Evolutionary conservation across 2,113 vertebrate species (phyloP), one percentile per base, ranked within the genome.

Genomic region (Callospermophilus lateralis): DNA sequence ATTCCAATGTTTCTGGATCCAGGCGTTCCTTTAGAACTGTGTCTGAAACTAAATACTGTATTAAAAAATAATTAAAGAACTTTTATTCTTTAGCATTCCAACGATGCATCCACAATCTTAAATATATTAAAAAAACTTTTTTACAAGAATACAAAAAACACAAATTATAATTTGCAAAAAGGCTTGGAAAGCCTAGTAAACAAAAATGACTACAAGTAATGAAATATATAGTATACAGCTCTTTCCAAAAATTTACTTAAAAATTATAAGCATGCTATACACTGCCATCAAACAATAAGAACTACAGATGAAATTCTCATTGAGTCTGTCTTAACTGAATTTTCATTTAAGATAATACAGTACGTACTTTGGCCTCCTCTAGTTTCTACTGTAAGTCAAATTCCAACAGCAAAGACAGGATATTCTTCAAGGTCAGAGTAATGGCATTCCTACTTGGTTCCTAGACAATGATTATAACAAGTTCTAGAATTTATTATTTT

Each of bases 1-100:
- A 99, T 97, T 99, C 99, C 96, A 99, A 98, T 0, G 99, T 99
- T 98, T 99, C 99, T 85, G 99, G 99, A 98, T 99, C 99, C 94
- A 99, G 98, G 17, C 99, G 99, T 97, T 99, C 99, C 98, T 99
- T 99, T 37, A 99, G 98, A 95, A 99, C 99, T 88, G 99, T 99
- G 96, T 99, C 99, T 51, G 99, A 99, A 97, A 99, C 99, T 98
- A 99, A 99, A 97, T 99, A 99, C 99, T 99, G 93, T 16, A 93
- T 96, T 93, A 96, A 95, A 97, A 95, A 98, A 97, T 94, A 61
- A 98, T 94, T 96, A 96, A 97, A 96, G 4, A n/a, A 9, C 24
- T 89, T 85, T 96, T 97, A 95, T 94, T 96, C 32, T 78, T 97
- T 88, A 97, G 85, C 83, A 97, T 93, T 96, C 39, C 76, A 96